phyloP scores from a whole-genome alignment of 2,113 vertebrate genomes.

The Mungos mungo region DNA sequence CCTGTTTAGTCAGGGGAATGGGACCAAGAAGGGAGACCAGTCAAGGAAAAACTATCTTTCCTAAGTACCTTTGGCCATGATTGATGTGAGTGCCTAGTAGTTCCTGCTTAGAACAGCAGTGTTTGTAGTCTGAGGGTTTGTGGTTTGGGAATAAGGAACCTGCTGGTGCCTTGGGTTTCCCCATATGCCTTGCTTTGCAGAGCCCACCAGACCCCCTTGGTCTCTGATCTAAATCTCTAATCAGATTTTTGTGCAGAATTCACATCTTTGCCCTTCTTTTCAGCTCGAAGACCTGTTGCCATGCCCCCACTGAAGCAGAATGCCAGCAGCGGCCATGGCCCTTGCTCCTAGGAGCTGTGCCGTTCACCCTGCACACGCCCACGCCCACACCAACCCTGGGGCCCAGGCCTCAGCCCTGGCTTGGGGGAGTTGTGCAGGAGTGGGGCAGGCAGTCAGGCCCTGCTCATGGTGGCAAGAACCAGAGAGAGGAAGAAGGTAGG shows the following conservation, averaged over 20 bases:
- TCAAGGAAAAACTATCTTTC: neutral
- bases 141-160: neutral
- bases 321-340: accelerated
- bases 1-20: neutral
- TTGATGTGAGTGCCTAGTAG: neutral
- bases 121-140: neutral
- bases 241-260: neutral
- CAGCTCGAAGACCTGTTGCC: neutral
- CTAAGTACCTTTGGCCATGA: neutral
- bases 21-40: neutral
- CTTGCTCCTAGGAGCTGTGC: neutral
- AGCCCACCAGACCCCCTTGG: neutral
- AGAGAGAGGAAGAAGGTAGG: neutral
- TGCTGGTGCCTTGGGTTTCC: neutral
- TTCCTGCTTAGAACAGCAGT: neutral
- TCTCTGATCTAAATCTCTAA: neutral
- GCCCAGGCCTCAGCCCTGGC: accelerated
- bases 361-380: accelerated
- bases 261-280: neutral
- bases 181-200: neutral
- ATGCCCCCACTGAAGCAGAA: neutral
- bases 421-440: neutral
- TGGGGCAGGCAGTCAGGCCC: neutral
- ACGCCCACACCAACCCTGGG: neutral
- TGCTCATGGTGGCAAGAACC: neutral